phyloP scores from a whole-genome alignment of 2,888 invertebrate species.

The Coelopa pilipes region DNA sequence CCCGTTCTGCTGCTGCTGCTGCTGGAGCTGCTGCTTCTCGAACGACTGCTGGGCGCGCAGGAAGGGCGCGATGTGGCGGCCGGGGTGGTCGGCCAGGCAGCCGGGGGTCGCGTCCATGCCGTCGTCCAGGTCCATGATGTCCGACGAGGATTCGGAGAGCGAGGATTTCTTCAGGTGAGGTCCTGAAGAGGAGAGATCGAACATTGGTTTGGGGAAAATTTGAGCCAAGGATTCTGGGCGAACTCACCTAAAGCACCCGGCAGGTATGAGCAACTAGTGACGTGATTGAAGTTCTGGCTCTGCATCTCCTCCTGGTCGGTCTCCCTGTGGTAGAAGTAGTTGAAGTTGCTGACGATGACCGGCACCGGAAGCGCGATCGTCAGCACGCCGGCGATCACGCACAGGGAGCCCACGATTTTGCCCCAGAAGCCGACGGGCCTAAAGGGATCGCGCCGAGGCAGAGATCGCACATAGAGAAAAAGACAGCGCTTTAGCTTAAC shows the following conservation, averaged over 20 bases:
- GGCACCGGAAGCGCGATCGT: conserved; percentile 99
- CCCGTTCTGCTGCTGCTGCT: conserved; percentile 52
- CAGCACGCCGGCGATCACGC: conserved; percentile 98
- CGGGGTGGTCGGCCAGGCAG: conserved; percentile 66
- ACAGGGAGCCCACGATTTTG: conserved; percentile 96
- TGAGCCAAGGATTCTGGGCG: too few relatives aligned
- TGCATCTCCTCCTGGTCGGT: conserved; percentile 99
- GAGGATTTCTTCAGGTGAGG: conserved; percentile 90
- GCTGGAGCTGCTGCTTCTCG: conserved; percentile 63
- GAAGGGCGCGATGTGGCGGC: conserved; percentile 67
- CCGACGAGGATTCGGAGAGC: conserved; percentile 88
- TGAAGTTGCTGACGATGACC: conserved; percentile 99
- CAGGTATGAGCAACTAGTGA: conserved; percentile 96
- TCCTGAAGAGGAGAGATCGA: conserved; percentile 72
- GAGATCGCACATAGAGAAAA: not conserved
- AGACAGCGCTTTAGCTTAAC: not conserved
- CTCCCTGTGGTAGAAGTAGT: conserved; percentile 99
- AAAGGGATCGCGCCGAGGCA: conserved; percentile 48
- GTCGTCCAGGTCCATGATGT: conserved; percentile 93
- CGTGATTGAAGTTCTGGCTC: conserved; percentile 97
- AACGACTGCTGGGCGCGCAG: conserved; percentile 66
- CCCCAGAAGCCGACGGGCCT: conserved; percentile 99
- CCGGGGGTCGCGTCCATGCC: conserved; percentile 72
- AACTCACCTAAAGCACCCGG: conserved; percentile 91
- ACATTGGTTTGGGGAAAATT: too few relatives aligned